Conservation (phyloP, 2,888 invertebrate genomes). For the Rosalia funebris region DNA sequence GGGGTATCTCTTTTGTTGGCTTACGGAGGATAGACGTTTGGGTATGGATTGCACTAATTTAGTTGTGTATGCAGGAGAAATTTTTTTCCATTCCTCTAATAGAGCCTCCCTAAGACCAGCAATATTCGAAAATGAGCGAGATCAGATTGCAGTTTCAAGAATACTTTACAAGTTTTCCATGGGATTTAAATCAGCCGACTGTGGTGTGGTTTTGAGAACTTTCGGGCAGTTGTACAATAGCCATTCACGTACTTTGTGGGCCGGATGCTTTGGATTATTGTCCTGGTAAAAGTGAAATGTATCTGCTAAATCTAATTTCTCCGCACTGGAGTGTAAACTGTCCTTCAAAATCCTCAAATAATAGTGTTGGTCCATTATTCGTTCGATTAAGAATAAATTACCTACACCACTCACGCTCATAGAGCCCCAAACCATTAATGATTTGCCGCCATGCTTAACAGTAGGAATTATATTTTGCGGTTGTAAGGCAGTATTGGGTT, state of each 20-base stretch:
- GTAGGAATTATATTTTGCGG: too few relatives aligned
- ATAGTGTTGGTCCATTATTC: too few relatives aligned
- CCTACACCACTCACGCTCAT: too few relatives aligned
- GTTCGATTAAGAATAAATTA: too few relatives aligned
- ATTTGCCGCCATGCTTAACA: too few relatives aligned
- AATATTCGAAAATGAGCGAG: background rate
- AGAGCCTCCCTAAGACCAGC: background rate
- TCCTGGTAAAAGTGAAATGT: background rate
- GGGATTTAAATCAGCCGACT: background rate
- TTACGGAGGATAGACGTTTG: background rate
- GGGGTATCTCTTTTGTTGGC: background rate
- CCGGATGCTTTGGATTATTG: background rate
- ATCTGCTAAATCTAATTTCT: too few relatives aligned
- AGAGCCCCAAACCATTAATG: too few relatives aligned
- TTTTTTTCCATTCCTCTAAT: background rate
- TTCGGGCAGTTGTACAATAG: background rate
- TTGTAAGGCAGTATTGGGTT: too few relatives aligned
- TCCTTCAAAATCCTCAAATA: too few relatives aligned
- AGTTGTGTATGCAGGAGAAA: background rate
- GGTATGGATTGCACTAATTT: background rate
- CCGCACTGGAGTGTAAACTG: too few relatives aligned
- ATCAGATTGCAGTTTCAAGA: background rate
- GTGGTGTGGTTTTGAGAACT: background rate
- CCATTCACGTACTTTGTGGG: background rate
- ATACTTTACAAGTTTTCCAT: background rate